These are phyloP conservation scores for Lobophora halterata DNA, from an alignment of 2,888 invertebrate species.

Conservation along the genomic window DNA sequence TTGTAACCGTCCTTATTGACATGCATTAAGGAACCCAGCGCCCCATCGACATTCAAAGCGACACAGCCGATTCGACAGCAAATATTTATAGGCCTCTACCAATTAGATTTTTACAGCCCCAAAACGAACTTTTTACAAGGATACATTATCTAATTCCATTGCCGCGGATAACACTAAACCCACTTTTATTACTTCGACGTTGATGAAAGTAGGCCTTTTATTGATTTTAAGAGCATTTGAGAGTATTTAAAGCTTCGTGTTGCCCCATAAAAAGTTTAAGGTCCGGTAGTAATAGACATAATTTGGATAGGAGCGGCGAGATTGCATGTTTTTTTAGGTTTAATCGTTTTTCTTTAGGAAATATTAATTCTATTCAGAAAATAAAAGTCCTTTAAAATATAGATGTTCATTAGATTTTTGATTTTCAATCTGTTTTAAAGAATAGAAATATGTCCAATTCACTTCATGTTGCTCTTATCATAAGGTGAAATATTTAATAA, in stretches of 20 bases:
- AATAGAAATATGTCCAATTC: no score
- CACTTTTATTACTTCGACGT: conserved; percentile 70
- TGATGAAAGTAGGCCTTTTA: conserved; percentile 75
- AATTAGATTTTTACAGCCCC: conserved; percentile 70
- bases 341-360: no score
- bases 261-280: conserved; percentile 65
- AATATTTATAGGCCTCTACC: conserved; percentile 68
- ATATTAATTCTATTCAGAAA: no score
- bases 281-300: conserved; percentile 59
- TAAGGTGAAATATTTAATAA: conserved; percentile 1
- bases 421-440: conserved; percentile 5
- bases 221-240: conserved; percentile 74
- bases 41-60: conserved; percentile 62
- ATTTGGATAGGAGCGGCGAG: conserved; percentile 40
- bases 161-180: conserved; percentile 70
- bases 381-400: no score
- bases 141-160: conserved; percentile 73
- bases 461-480: no score
- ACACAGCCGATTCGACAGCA: conserved; percentile 52
- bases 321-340: conserved; percentile 30
- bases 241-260: conserved; percentile 70
- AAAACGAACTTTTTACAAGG: conserved; percentile 62
- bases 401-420: background rate
- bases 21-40: conserved; percentile 61
- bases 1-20: conserved; percentile 64